Evolutionary conservation across 1,140 invertebrate genomes (phyloP).

Genomic region (Drosophila bifasciata): DNA sequence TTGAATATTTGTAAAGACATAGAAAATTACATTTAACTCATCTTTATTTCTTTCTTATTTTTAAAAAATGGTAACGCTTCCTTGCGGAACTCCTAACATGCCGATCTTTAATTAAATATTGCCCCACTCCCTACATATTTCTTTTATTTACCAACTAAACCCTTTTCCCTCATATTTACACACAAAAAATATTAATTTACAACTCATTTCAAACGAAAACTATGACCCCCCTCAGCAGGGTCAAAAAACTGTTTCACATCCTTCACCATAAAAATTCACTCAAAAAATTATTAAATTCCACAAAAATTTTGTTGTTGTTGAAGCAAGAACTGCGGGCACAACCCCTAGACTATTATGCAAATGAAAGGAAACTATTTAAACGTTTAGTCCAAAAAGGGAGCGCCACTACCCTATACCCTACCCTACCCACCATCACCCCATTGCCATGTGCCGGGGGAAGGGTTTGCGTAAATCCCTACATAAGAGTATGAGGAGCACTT

Average conservation of each 20-base stretch:
- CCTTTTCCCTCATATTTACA: conserved; percentile 11
- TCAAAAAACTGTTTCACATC: conserved; percentile 16
- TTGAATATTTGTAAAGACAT: no score
- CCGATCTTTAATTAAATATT: no score
- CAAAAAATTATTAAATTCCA: conserved; percentile 49
- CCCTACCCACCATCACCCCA: no score
- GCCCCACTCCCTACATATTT: no score
- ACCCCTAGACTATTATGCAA: conserved; percentile 67
- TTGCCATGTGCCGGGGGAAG: conserved; percentile 19
- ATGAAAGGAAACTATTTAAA: conserved; percentile 67
- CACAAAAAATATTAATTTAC: neutral
- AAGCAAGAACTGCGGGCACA: conserved; percentile 57
- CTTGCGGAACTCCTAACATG: no score
- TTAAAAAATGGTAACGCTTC: neutral
- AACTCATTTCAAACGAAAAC: conserved; percentile 23
- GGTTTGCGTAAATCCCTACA: conserved; percentile 42
- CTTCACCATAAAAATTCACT: neutral
- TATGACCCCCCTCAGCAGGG: conserved; percentile 7
- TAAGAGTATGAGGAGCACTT: conserved; percentile 35
- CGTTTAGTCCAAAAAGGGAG: conserved; percentile 42
- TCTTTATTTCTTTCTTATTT: neutral
- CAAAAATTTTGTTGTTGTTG: conserved; percentile 23
- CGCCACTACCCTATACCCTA: conserved; percentile 11
- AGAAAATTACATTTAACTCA: neutral
- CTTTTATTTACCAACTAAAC: no score